Base-by-base conservation (phyloP, 2,797 vertebrate genomes). In the Erpetoichthys calabaricus region DNA sequence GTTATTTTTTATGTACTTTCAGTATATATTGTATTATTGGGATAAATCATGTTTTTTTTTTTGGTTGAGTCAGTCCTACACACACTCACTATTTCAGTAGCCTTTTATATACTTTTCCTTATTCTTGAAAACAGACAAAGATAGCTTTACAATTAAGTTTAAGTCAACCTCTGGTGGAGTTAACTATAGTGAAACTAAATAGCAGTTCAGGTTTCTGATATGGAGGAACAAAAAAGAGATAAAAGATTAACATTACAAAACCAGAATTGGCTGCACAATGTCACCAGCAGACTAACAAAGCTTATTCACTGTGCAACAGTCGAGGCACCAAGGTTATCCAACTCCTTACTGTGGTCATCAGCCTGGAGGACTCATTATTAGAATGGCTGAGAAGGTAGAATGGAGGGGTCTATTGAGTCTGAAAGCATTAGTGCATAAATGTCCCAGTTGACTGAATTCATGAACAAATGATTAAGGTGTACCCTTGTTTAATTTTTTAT, bases 401-500 rank as follows among this genome's bases (percentile, higher is more conserved):
- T 72, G 68, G 57, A 73, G 46, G 69, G 59, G 64, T 63, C 64
- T 65, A 62, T 67, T 67, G 70, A 75, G 66, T 63, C 70, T 63
- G 68, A 69, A 80, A 78, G 67, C 64, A 80, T 73, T 73, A 76
- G 76, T 73, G 73, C 59, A 63, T 63, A 59, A 62, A 71, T 66
- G 70, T 73, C 63, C 60, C 60, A 63, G 67, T 59, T 71, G 70
- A 59, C 64, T 76, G 72, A 61, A 72, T 75, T 58, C 51, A 66
- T 68, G 67, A 77, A 69, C 63, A 76, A 76, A 72, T 85, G 78
- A 83, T 82, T 80, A 80, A 73, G 69, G 66, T 78, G 62, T 68
- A 79, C 56, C 62, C 66, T 71, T 76, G 54, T 72, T 88, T 82
- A 73, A 79, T 84, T 81, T 81, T 80, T 82, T 74, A 77, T 75